Evolutionary conservation across 2,113 vertebrate genomes (phyloP), one percentile per base, ranked within the genome.

Genomic region (Corythornis madagascariensis): DNA sequence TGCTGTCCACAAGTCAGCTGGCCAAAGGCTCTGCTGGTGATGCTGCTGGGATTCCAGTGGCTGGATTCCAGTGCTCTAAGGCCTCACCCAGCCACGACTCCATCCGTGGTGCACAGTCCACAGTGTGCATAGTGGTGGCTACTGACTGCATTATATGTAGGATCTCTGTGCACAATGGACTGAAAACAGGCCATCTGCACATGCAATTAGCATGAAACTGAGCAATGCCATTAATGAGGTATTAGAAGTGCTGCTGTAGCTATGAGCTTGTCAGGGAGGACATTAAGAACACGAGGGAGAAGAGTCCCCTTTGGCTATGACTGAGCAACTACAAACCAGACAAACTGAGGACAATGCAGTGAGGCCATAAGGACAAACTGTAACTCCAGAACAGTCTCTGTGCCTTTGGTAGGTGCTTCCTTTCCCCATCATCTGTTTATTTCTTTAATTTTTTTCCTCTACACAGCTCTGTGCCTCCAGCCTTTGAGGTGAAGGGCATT

Each of bases 141-240:
- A 3, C 31, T 63, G 86, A 31, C 77, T 74, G 35, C 5, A 8
- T 3, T 73, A 13, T 14, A 45, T 0, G 1, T 2, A 25, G 42
- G 35, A 86, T 35, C 28, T 83, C 57, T 20, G 59, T 89, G 88
- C 88, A 93, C 88, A 94, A 55, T 80, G 78, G 75, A 71, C 91
- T 95, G 89, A 73, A 83, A 95, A 83, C 33, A 72, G 81, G 77
- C 81, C 91, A 96, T 95, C 92, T 93, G 91, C 28, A 91, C 0
- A 9, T n/a, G 87, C 64, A 64, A 93, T 90, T 89, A 79, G 59
- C 81, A 40, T 76, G 70, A 55, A 84, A 63, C 71, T 47, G 48
- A 89, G 60, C 78, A 87, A 70, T 28, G 64, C 19, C 47, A 83
- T 91, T 95, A 94, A 91, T 67, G 91, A 92, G 43, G 35, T 80